phyloP scores from a whole-genome alignment of 2,797 vertebrate species.

The Rhabdomys pumilio region DNA sequence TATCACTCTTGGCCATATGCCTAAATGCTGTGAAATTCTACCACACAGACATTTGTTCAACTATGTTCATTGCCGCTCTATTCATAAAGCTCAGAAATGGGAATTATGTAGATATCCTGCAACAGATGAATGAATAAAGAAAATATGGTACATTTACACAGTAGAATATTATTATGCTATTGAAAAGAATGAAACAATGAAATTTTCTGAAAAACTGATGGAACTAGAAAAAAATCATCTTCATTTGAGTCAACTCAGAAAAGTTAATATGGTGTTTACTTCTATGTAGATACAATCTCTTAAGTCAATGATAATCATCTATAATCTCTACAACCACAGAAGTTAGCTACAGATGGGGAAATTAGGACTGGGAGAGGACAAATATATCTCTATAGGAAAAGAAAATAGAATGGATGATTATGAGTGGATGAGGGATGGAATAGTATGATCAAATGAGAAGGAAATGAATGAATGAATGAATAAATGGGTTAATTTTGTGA shows the following conservation, averaged over 20 bases:
- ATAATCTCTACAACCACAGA: background rate
- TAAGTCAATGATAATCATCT: background rate
- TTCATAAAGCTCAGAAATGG: background rate
- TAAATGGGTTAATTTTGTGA: background rate
- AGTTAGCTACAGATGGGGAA: background rate
- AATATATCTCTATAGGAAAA: background rate
- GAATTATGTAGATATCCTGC: background rate
- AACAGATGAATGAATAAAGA: background rate
- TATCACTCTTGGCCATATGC: background rate
- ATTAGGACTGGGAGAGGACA: background rate
- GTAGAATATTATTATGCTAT: background rate
- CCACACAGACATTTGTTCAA: background rate
- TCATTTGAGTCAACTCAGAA: background rate
- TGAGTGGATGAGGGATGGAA: background rate
- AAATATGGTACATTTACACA: background rate
- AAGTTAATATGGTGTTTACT: background rate
- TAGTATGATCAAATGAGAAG: background rate
- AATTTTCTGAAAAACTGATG: background rate
- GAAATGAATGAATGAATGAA: no score
- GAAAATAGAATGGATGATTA: background rate
- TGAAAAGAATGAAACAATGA: background rate
- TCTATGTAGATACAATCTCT: background rate
- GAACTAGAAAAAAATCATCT: background rate
- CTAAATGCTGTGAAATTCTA: background rate
- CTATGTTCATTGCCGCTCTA: background rate